Base-by-base conservation (phyloP, 2,888 invertebrate species). In the Euclidia mi region DNA sequence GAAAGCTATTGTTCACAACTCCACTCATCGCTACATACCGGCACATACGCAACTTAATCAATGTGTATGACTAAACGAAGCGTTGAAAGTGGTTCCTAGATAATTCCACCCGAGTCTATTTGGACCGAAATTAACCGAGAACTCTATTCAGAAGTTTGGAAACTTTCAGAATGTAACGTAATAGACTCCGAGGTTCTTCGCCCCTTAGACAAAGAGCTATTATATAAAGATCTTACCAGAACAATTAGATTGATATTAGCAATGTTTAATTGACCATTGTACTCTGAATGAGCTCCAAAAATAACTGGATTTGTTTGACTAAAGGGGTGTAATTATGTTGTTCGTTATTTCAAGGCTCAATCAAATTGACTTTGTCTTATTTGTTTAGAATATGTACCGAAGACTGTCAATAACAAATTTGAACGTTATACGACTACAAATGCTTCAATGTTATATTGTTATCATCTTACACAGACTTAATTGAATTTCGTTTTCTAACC, bases 141-240 rank as follows among this genome's bases (percentile, higher is more conserved):
- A 85, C 81, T 87, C 87, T 76, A 89, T 90, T 89, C 81, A 84
- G 79, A 77, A 81, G 90, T 87, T 88, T 82, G 58, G 72, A 56
- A 87, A 90, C 84, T 90, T 88, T 68, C 60, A 74, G 78, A 87
- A 87, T 85, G 85, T 82, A 81, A 78, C 79, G 67, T 89, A 90
- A 89, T 90, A 81, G 86, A 85, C 84, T 84, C 70, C 72, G 67
- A 58, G 58, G 56, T 64, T 60, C 55, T 53, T 50, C 67, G 43
- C 49, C 51, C 55, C 43, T 51, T 65, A 81, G 76, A 92, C 90
- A 90, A 91, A 82, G 85, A 68, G 61, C 82, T 74, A 86, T 89
- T 84, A 82, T 82, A 55, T 58, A 25, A 50, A 52, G 57, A 66
- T 65, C 67, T 66, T 69, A 76, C 64, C 55, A 61, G 57, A 78